These are phyloP conservation scores for Crotalus tigris DNA, from an alignment of 2,113 vertebrate species.

Conservation along the genomic window DNA sequence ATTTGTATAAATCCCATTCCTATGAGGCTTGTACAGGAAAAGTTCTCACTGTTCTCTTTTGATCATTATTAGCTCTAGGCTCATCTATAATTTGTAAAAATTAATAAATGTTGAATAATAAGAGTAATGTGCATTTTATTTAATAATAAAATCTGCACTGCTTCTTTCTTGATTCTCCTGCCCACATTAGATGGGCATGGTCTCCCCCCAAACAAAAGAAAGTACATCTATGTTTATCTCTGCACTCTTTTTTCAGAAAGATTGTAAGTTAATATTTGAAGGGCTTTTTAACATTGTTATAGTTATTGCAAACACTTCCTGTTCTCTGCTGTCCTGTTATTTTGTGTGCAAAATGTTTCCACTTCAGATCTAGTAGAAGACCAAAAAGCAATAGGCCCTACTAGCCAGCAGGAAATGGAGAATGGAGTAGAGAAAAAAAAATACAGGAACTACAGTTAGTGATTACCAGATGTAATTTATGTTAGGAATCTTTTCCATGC, in stretches of 20 bases:
- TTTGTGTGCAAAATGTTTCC: neutral
- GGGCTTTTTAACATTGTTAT: neutral
- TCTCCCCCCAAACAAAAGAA: neutral
- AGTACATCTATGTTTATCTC: neutral
- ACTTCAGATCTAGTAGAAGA: neutral
- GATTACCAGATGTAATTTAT: neutral
- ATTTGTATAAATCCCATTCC: neutral
- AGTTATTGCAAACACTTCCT: neutral
- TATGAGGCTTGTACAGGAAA: neutral
- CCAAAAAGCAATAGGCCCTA: neutral
- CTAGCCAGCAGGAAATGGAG: neutral
- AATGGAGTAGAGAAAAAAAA: neutral
- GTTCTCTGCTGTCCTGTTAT: neutral
- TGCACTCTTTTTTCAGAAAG: neutral
- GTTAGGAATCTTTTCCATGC: neutral
- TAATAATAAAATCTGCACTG: neutral
- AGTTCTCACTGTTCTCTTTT: neutral
- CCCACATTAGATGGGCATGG: neutral
- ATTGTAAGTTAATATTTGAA: neutral
- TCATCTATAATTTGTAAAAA: neutral
- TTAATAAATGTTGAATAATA: neutral
- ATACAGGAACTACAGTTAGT: neutral
- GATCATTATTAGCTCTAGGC: neutral
- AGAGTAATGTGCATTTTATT: neutral
- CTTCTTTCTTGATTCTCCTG: neutral